A percentile compares a stretch with the other conserved stretches of the same genome.
phyloP scores from a whole-genome alignment of 2,888 invertebrate genomes.

The Epicampocera succincta region DNA sequence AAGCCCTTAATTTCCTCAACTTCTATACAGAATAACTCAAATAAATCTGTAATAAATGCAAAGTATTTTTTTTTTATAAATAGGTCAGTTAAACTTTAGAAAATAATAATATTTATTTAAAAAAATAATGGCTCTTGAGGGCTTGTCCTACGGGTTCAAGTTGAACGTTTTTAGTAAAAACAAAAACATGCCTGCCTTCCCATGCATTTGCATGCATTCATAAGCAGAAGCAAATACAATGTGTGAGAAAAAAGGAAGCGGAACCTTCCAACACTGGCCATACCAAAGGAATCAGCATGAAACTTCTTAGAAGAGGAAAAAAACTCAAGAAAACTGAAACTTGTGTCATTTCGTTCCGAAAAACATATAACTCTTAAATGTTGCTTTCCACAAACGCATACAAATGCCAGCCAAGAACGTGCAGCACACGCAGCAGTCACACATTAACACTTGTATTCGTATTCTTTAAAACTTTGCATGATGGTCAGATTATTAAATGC shows the following conservation, averaged over 20 bases:
- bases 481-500: conserved; percentile 35
- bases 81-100: no score
- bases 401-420: background rate
- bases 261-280: conserved; percentile 1
- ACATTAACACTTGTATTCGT: background rate
- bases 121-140: no score
- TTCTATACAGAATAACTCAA: no score
- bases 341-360: conserved; percentile 55
- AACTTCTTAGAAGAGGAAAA: background rate
- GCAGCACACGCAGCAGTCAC: conserved; percentile 22
- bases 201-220: no score
- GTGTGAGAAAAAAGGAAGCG: background rate
- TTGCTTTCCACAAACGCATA: conserved; percentile 28
- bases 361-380: conserved; percentile 48
- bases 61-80: no score
- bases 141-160: no score
- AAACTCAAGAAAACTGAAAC: conserved; percentile 30
- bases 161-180: no score
- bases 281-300: background rate
- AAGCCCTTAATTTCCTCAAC: no score
- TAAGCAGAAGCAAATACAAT: background rate
- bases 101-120: no score
- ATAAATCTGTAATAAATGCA: no score
- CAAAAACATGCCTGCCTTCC: no score
- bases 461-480: background rate